A percentile compares a stretch with the other conserved stretches of the same genome.
Conservation (phyloP, 2,888 invertebrate species). For the Diabrotica balteata region DNA sequence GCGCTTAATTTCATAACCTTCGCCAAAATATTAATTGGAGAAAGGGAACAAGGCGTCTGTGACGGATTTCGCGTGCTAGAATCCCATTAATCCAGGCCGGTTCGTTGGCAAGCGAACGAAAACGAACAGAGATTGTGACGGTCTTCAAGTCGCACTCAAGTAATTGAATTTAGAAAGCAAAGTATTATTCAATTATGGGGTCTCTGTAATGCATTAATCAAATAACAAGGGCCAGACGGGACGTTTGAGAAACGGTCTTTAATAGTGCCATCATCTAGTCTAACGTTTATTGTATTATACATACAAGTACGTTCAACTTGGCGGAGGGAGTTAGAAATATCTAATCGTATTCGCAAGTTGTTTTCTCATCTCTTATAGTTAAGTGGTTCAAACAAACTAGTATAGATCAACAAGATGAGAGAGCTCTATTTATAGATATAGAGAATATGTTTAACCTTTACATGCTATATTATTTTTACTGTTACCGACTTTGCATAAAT, state of each 20-base stretch:
- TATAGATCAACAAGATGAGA: too few species aligned
- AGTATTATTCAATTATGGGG: conserved; percentile 18
- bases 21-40: too few species aligned
- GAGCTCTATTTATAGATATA: too few species aligned
- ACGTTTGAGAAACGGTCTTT: conserved; percentile 3
- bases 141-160: conserved; percentile 1
- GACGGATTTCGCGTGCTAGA: conserved; percentile 9
- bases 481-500: too few species aligned
- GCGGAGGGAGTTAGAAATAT: background rate
- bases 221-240: conserved; percentile 9
- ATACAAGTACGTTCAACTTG: conserved; percentile 14
- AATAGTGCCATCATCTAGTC: conserved; percentile 1
- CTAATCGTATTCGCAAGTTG: background rate
- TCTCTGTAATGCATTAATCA: conserved; percentile 18
- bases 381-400: too few species aligned
- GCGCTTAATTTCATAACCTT: too few species aligned
- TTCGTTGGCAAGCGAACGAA: too few species aligned
- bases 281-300: background rate
- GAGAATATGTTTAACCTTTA: too few species aligned
- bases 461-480: too few species aligned
- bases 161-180: conserved; percentile 22
- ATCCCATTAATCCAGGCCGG: conserved; percentile 6
- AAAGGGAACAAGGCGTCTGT: background rate
- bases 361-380: too few species aligned
- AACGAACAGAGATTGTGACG: too few species aligned